Evolutionary conservation across 2,113 vertebrate genomes (phyloP).

Genomic region (Brachyhypopomus occidentalis): DNA sequence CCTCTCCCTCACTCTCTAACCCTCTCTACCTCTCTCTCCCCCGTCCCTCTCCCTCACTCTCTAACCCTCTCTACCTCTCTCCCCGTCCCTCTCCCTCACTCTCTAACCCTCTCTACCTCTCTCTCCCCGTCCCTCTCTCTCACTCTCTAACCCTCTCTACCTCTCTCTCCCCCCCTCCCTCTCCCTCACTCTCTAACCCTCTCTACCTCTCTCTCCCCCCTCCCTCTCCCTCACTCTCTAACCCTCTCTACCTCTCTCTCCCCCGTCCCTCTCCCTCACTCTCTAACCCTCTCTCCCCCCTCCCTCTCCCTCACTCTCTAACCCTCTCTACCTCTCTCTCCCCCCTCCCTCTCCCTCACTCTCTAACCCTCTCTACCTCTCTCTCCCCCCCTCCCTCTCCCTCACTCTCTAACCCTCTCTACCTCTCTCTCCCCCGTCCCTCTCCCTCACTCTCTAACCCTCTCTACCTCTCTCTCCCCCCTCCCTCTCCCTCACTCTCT

Average conservation of each 20-base stretch:
- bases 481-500: constrained; percentile 27
- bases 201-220: no score
- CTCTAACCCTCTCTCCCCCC: neutral
- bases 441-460: neutral
- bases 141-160: no score
- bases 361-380: neutral
- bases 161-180: constrained; percentile 7
- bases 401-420: constrained; percentile 12
- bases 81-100: constrained; percentile 35
- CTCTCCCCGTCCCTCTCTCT: neutral
- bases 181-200: constrained; percentile 17
- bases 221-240: neutral
- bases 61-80: no score
- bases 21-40: no score
- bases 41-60: no score
- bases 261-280: neutral
- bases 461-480: neutral
- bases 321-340: no score
- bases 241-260: neutral
- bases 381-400: constrained; percentile 6
- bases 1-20: no score
- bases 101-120: no score
- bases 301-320: constrained; percentile 35
- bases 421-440: no score
- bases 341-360: neutral